Evolutionary conservation across 2,888 invertebrate genomes (phyloP).

Genomic region (Cantharis lateralis): DNA sequence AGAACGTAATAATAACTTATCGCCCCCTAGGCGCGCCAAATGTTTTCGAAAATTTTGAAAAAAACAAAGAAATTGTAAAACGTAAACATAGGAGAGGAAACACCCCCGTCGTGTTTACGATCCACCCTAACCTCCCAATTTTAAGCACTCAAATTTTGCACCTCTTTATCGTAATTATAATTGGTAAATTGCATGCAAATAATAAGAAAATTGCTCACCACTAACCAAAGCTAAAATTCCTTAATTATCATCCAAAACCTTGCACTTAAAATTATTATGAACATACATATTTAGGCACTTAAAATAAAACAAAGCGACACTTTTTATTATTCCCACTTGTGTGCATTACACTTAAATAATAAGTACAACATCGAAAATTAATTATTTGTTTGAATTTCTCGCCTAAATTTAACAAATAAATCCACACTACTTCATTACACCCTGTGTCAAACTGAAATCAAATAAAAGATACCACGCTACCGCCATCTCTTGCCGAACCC

Average conservation of each 20-base stretch:
- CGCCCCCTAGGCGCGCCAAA: neutral
- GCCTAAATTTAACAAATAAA: conserved; percentile 3
- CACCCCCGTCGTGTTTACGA: neutral
- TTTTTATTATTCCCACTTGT: neutral
- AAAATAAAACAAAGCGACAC: neutral
- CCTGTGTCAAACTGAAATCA: conserved; percentile 22
- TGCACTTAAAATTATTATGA: conserved; percentile 8
- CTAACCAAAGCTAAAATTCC: conserved; percentile 1
- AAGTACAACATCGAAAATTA: conserved; percentile 9
- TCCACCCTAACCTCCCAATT: conserved; percentile 1
- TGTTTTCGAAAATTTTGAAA: neutral
- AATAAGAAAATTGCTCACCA: conserved; percentile 12
- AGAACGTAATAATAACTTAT: neutral
- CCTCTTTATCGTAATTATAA: neutral
- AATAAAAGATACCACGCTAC: neutral
- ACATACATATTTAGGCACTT: conserved; percentile 13
- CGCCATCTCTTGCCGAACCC: neutral
- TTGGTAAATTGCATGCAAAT: conserved; percentile 13
- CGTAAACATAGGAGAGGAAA: neutral
- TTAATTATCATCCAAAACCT: conserved; percentile 5
- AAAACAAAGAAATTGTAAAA: neutral
- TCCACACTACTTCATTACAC: conserved; percentile 12
- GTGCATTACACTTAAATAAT: conserved; percentile 5
- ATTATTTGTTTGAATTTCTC: conserved; percentile 7
- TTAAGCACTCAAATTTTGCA: neutral